Percentiles rank a stretch among this genome's conserved stretches.
phyloP scores from a whole-genome alignment of 2,113 vertebrate species.

The Zingel zingel region DNA sequence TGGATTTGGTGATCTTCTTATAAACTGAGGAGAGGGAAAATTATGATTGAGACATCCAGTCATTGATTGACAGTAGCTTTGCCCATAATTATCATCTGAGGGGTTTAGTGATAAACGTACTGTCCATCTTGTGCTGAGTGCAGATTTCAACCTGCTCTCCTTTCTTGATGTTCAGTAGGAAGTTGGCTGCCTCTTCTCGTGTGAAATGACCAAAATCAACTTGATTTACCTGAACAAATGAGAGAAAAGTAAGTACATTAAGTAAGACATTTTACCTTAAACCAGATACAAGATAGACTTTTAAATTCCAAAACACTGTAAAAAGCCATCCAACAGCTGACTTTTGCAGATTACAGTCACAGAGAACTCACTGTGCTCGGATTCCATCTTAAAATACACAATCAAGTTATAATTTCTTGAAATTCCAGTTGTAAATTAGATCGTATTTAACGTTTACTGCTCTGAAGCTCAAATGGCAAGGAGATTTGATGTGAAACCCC shows the following conservation, averaged over 20 bases:
- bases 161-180: conserved; percentile 85
- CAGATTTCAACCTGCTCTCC: conserved; percentile 86
- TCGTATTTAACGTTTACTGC: neutral
- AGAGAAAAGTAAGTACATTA: too few relatives aligned
- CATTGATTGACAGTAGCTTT: neutral
- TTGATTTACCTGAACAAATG: conserved; percentile 87
- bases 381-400: neutral
- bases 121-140: conserved; percentile 92
- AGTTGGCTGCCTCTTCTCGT: conserved; percentile 92
- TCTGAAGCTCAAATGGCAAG: neutral
- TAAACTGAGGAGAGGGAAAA: conserved; percentile 85
- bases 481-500: neutral
- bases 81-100: fast-evolving
- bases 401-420: too few relatives aligned
- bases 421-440: neutral
- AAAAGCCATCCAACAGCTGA: neutral
- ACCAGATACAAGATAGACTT: neutral
- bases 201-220: conserved; percentile 89
- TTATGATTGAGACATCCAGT: too few relatives aligned
- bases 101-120: conserved; percentile 83
- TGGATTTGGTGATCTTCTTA: conserved; percentile 91
- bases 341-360: neutral
- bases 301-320: neutral
- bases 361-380: neutral
- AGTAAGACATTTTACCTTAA: neutral